Evolutionary conservation across 2,113 vertebrate species (phyloP), one percentile per base, ranked within the genome.

Genomic region (Dicentrarchus labrax): DNA sequence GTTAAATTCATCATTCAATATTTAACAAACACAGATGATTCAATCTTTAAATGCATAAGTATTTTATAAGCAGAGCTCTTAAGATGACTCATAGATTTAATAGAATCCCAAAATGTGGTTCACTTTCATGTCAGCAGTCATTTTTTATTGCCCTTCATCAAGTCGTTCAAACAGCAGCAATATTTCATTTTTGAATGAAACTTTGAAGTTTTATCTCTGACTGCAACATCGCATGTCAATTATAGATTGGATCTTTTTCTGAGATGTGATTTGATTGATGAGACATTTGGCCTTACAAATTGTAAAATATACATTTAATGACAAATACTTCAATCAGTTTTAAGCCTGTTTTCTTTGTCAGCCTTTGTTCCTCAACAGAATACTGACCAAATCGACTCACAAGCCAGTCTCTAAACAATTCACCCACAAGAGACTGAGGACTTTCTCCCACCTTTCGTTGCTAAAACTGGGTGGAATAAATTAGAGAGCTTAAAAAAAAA

Each of bases 1-100:
- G 38, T 60, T 71, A n/a, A 75, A 70, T 22, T 77, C 64, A 16
- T 21, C 19, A 15, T 86, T 77, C 64, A 85, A 65, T 89, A 80
- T 89, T 89, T 86, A 85, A 84, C 53, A 78, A 89, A 81, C 50
- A 59, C 51, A 59, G 59, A 85, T 60, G 75, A 92, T 56, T 90
- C 76, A 83, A 62, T 76, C 80, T 69, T 69, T 51, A 57, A 57
- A 51, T 22, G 16, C 45, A 73, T 85, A 0, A 78, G 36, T 82
- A 69, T 86, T 79, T 86, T 5, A 81, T 80, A 54, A 76, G 66
- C 5, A 2, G 38, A 72, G 56, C 51, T 87, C 45, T 69, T 78
- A 30, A 68, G 68, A 79, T 68, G 21, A 76, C 53, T 88, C 56
- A n/a, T 8, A 65, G 77, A 66, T 79, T 84, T 59, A 76, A 65